Evolutionary conservation across 2,113 vertebrate species (phyloP).

Genomic region (Xiphophorus couchianus): DNA sequence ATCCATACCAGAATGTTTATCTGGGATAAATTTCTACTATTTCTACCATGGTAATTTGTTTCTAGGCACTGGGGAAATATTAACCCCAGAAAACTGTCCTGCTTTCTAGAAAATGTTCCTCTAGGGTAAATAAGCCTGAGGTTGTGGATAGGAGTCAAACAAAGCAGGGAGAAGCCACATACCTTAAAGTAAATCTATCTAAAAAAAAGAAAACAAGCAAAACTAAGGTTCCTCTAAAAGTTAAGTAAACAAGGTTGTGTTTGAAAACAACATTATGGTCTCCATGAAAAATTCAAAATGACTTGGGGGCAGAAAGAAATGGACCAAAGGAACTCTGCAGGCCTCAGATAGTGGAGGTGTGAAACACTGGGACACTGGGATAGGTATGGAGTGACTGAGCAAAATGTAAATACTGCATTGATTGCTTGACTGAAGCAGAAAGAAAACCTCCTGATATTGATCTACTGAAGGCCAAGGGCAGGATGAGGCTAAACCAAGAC

Average conservation of each 20-base stretch:
- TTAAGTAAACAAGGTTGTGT: background rate
- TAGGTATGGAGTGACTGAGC: constrained; percentile 28
- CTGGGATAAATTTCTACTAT: too few relatives aligned
- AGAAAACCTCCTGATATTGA: constrained; percentile 86
- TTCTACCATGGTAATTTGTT: too few relatives aligned
- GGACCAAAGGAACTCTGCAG: background rate
- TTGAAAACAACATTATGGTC: background rate
- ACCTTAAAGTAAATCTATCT: background rate
- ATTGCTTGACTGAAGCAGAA: constrained; percentile 74
- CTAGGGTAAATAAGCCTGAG: too few relatives aligned
- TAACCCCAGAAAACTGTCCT: too few relatives aligned
- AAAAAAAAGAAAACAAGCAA: background rate
- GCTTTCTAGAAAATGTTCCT: too few relatives aligned
- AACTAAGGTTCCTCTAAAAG: constrained; percentile 4
- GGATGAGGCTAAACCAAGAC: constrained; percentile 83
- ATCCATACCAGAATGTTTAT: too few relatives aligned
- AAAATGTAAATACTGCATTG: constrained; percentile 74
- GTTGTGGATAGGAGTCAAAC: too few relatives aligned
- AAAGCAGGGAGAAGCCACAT: too few relatives aligned
- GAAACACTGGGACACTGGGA: background rate
- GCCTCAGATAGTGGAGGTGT: background rate
- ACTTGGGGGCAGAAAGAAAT: background rate
- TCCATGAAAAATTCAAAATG: background rate
- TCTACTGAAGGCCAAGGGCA: constrained; percentile 87
- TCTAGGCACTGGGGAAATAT: too few relatives aligned